Base-by-base conservation (phyloP, 64 coral and sea anemone genomes). In the Cladopsammia gracilis region DNA sequence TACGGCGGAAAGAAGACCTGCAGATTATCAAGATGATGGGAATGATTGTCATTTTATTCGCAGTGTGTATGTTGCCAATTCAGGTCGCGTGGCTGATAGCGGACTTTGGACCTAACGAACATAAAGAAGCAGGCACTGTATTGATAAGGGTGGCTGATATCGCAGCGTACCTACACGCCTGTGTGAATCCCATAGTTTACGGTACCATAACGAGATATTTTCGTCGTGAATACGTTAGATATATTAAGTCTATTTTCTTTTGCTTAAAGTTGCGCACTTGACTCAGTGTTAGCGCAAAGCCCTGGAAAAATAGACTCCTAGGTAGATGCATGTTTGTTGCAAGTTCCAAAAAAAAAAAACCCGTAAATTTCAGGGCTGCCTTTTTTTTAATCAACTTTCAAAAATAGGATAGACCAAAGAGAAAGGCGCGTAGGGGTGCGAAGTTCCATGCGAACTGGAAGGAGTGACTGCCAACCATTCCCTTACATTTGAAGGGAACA, bases 1-100 rank as follows among this genome's bases (percentile, higher is more conserved):
- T 64, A 24, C 47, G 79, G 22, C 14, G 92, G 47, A 94, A 74
- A 82, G 92, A 94, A 67, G 92, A 94, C 58, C 48, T 94, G 52
- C 92, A 71, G n/a, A 94, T 94, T 25, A 88, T 89, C 14, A 94
- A 94, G 70, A 94, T 88, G 15, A 71, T 94, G n/a, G 92, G 85
- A 7, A 5, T 94, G 12, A 94, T 94, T 16, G 92, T 94, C 5
- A 74, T 94, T 15, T 75, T 94, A 67, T 94, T 94, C 70, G 86
- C 92, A 7, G 65, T 94, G 65, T 94, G 92, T 42, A 83, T 72
- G 65, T 72, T 94, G 5, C 92, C 92, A 45, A 88, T 87, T 34
- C 92, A 94, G 22, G 54, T 94, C 13, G 77, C 86, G 0, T 94
- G 92, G 92, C 71, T 94, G 25, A 58, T 94, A 0, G 9, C 73